Evolutionary conservation across 1,140 invertebrate genomes (phyloP).

Genomic region (Adelges cooleyi): DNA sequence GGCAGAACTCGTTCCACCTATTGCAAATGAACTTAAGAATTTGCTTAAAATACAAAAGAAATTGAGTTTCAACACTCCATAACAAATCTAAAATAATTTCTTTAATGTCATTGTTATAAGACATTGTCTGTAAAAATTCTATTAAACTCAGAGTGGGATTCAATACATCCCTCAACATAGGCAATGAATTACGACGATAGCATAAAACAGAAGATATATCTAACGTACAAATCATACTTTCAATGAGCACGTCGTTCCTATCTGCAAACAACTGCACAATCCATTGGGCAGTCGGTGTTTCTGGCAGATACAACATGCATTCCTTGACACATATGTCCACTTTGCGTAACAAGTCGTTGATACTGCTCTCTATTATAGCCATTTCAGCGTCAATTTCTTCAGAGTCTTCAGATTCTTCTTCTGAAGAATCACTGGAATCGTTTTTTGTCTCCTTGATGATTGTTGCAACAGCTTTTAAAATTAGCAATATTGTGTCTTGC

Average conservation of each 20-base stretch:
- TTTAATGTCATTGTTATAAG: slow-evolving; percentile 62
- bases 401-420: slow-evolving; percentile 49
- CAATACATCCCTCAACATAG: slow-evolving; percentile 62
- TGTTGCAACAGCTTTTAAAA: slow-evolving; percentile 77
- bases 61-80: slow-evolving; percentile 83
- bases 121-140: slow-evolving; percentile 69
- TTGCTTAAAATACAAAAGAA: slow-evolving; percentile 70
- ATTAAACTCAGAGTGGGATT: slow-evolving; percentile 73
- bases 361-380: slow-evolving; percentile 72
- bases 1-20: slow-evolving; percentile 71
- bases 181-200: slow-evolving; percentile 57
- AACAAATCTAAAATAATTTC: slow-evolving; percentile 61
- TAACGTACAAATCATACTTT: slow-evolving; percentile 82
- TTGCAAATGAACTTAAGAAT: slow-evolving; percentile 73
- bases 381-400: slow-evolving; percentile 80
- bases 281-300: slow-evolving; percentile 75
- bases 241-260: slow-evolving; percentile 80
- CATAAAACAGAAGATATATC: slow-evolving; percentile 75
- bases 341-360: slow-evolving; percentile 63
- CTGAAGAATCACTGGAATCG: slow-evolving; percentile 59
- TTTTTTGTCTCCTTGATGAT: slow-evolving; percentile 79
- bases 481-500: slow-evolving; percentile 70
- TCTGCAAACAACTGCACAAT: slow-evolving; percentile 77
- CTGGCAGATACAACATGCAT: slow-evolving; percentile 70
- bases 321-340: slow-evolving; percentile 70